Percentiles rank a stretch among this genome's conserved stretches.
Conservation (phyloP, 2,797 vertebrate genomes). For the Adrianichthys oophorus region DNA sequence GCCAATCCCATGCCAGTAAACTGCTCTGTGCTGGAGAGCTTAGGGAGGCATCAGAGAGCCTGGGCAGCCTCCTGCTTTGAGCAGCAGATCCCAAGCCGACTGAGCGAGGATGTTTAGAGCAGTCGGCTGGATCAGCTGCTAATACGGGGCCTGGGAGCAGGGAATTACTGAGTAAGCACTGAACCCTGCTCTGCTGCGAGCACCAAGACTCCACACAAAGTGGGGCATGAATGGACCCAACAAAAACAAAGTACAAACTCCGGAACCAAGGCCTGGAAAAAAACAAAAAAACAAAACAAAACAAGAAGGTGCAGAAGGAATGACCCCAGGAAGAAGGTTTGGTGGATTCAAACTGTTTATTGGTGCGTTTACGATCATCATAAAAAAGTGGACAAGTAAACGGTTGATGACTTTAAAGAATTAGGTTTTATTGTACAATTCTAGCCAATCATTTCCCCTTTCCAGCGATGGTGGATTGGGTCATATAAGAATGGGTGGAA, state of each 20-base stretch:
- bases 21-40: constrained; percentile 66
- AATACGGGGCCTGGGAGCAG: constrained; percentile 62
- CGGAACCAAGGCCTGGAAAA: too few relatives aligned
- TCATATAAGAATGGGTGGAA: too few relatives aligned
- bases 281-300: too few relatives aligned
- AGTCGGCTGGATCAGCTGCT: constrained; percentile 65
- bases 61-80: constrained; percentile 60
- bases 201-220: constrained; percentile 12
- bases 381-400: too few relatives aligned
- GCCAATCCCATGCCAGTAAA: constrained; percentile 57
- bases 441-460: too few relatives aligned
- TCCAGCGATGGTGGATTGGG: too few relatives aligned
- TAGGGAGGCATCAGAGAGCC: constrained; percentile 65
- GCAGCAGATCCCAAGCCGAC: constrained; percentile 51
- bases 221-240: constrained; percentile 6
- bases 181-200: constrained; percentile 34
- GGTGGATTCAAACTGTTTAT: too few relatives aligned
- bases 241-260: background rate
- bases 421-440: too few relatives aligned
- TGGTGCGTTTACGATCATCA: too few relatives aligned
- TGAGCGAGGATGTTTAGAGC: constrained; percentile 58
- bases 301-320: too few relatives aligned
- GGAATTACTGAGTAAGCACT: constrained; percentile 61
- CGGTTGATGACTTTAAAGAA: too few relatives aligned
- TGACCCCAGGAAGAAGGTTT: too few relatives aligned